Percentiles rank a stretch among this genome's conserved stretches.
Evolutionary conservation across 2,888 invertebrate species (phyloP).

Genomic region (Neoascia interrupta): DNA sequence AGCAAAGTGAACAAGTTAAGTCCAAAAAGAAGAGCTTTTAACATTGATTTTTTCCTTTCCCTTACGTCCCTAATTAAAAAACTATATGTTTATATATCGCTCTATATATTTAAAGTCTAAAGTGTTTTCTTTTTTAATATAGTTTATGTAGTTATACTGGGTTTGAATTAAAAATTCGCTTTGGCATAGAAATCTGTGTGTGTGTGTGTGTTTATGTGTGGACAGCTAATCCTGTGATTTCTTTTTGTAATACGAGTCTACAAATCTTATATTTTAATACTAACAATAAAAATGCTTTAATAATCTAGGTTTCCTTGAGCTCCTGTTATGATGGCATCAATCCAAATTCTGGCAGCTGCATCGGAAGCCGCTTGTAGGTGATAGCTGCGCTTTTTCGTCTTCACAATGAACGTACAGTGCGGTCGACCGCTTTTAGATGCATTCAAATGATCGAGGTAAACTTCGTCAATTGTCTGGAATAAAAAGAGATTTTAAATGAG

Average conservation of each 20-base stretch:
- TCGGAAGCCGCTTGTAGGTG: conserved; percentile 96
- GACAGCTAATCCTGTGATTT: conserved; percentile 34
- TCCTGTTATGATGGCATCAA: conserved; percentile 84
- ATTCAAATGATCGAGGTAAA: conserved; percentile 96
- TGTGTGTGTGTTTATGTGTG: conserved; percentile 10
- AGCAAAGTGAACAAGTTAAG: conserved; percentile 26
- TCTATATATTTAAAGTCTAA: conserved; percentile 49
- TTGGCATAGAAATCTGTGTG: conserved; percentile 64
- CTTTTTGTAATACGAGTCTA: conserved; percentile 36
- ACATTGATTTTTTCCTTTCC: conserved; percentile 14
- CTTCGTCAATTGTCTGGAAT: conserved; percentile 95
- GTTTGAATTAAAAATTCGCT: conserved; percentile 66
- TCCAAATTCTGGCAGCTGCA: conserved; percentile 97
- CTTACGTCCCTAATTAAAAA: conserved; percentile 59
- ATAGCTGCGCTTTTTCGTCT: conserved; percentile 93
- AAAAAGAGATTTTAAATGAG: too few relatives aligned
- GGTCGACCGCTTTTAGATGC: conserved; percentile 94
- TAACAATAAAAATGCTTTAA: conserved; percentile 68
- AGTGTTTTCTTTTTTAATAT: conserved; percentile 6
- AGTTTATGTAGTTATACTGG: conserved; percentile 44
- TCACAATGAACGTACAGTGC: conserved; percentile 95
- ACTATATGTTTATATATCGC: conserved; percentile 58
- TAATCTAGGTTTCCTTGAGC: conserved; percentile 80
- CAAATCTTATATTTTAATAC: conserved; percentile 7
- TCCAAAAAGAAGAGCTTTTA: conserved; percentile 42